Evolutionary conservation across 2,888 invertebrate genomes (phyloP), one percentile per base, ranked within the genome.

Genomic region (Dendrolimus pini): DNA sequence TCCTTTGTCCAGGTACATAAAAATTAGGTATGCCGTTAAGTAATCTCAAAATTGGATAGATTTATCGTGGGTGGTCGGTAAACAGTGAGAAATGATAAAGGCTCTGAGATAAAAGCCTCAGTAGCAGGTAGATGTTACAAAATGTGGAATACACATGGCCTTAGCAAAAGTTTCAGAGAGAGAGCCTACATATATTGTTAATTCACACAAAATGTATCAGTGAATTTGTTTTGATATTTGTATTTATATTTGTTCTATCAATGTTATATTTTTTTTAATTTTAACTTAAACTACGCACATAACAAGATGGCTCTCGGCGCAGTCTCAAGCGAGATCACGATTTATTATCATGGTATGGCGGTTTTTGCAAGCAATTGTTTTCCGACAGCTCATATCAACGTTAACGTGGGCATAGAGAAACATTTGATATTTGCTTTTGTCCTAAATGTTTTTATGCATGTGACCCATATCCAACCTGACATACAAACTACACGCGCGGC

Each of bases 391-490:
- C 47, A 9, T 47, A 10, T 47, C 47, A 10, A 47, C 9, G 47
- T 47, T 12, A 47, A 47, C 47, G 12, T 47, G 6, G 47, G 41
- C 41, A 55, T 55, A 55, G 12, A 53, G 13, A 3, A 30, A 30
- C 30, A 30, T 30, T 30, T 30, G 30, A 13, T 7, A 47, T 9
- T 14, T 10, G 9, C 47, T 10, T 47, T 47, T 9, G 9, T 47
- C 47, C 47, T 62, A 55, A 67, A 68, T 66, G 68, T 67, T 65
- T 69, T 66, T 66, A 70, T 67, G 63, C 61, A 63, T 63, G 68
- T 65, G 72, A 74, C 73, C 72, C 62, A 73, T 69, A 74, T 72
- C 62, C 60, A 64, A 62, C 60, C 66, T 72, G 75, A 68, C 72
- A 72, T 74, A 68, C 71, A 64, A 65, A 70, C 66, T 66, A 67